These are phyloP conservation scores for Malurus splendens DNA, from an alignment of 2,797 vertebrate genomes.

Conservation along the genomic window DNA sequence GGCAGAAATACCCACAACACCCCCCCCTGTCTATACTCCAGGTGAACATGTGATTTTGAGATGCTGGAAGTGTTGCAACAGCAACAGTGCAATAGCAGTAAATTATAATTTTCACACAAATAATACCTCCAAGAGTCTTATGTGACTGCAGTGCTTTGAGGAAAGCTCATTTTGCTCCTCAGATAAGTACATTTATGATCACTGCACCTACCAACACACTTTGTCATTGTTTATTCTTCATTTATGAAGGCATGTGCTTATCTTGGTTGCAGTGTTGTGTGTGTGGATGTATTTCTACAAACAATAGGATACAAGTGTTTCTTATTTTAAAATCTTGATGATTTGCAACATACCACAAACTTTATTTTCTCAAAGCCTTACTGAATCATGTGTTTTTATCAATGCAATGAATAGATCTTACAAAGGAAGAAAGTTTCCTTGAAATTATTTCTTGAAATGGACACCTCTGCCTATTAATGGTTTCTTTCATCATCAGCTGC, in stretches of 20 bases:
- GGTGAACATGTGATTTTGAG: not conserved
- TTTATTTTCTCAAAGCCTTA: not conserved
- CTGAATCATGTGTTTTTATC: not conserved
- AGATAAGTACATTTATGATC: not conserved
- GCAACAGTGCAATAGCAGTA: not conserved
- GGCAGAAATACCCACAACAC: too few species aligned
- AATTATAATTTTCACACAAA: not conserved
- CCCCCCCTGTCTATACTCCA: not conserved
- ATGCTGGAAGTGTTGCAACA: not conserved
- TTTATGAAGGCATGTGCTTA: not conserved
- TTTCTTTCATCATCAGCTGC: not conserved
- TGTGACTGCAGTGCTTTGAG: not conserved
- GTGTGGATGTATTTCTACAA: constrained; percentile 4
- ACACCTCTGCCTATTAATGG: not conserved
- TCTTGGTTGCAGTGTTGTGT: not conserved
- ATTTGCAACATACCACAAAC: not conserved
- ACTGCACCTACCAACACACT: not conserved
- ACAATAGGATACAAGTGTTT: constrained; percentile 33
- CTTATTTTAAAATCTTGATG: constrained; percentile 43
- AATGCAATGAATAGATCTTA: not conserved
- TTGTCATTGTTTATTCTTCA: not conserved
- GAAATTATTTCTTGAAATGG: not conserved
- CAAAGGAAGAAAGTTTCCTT: not conserved
- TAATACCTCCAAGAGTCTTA: not conserved
- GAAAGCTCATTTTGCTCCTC: not conserved